These are phyloP conservation scores for Ibycter americanus DNA, from an alignment of 2,797 vertebrate genomes.

Conservation along the genomic window DNA sequence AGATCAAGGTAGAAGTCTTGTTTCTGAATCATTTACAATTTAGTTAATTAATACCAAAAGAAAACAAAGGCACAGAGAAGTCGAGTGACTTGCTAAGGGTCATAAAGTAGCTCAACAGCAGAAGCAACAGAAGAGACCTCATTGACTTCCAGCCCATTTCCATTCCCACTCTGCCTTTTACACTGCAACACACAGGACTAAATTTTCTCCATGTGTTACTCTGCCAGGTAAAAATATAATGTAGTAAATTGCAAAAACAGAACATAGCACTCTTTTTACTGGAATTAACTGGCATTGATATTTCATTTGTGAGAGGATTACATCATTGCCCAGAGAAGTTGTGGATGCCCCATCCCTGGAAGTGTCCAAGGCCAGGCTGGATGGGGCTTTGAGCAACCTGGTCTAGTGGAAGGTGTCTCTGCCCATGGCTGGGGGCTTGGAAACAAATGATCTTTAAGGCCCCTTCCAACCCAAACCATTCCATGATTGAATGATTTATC, in stretches of 20 bases:
- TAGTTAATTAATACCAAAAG: constrained; percentile 54
- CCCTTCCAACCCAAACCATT: no score
- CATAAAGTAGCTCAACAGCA: constrained; percentile 33
- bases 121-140: not conserved
- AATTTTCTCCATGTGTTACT: not conserved
- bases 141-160: constrained; percentile 9
- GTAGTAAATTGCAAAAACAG: not conserved
- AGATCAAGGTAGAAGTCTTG: not conserved
- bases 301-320: not conserved
- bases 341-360: no score
- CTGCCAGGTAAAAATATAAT: not conserved
- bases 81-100: constrained; percentile 6
- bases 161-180: not conserved
- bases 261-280: not conserved
- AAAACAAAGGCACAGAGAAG: constrained; percentile 14
- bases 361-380: no score
- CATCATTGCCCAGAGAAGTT: not conserved
- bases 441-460: no score
- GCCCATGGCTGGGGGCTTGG: no score
- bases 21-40: constrained; percentile 35
- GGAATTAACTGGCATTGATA: not conserved
- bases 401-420: no score
- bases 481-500: not conserved
- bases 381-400: no score
- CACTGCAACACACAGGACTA: not conserved